Percentiles rank a stretch among this genome's conserved stretches.
These are phyloP conservation scores for Zele albiditarsus DNA, from an alignment of 2,888 invertebrate genomes.

Conservation along the genomic window DNA sequence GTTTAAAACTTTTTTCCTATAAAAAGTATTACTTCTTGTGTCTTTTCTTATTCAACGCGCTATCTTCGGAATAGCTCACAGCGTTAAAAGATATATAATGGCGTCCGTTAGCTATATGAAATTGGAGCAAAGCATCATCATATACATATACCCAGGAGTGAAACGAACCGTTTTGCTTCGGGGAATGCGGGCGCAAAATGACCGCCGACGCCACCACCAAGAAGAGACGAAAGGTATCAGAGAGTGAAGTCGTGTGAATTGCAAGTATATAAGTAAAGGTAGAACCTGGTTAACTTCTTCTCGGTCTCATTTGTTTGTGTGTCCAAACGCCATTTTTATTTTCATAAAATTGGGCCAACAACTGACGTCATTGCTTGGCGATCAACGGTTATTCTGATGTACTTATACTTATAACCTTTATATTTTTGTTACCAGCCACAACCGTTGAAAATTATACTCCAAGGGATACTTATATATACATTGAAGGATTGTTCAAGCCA, in stretches of 20 bases:
- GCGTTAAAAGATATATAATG: constrained; percentile 24
- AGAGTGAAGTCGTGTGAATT: constrained; percentile 26
- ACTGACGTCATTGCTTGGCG: neutral
- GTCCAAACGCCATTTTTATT: constrained; percentile 10
- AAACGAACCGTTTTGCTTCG: constrained; percentile 39
- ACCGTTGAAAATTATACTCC: neutral
- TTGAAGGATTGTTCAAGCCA: neutral
- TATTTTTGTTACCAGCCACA: neutral
- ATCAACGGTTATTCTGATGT: constrained; percentile 1
- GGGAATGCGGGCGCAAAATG: constrained; percentile 27
- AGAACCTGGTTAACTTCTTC: constrained; percentile 24
- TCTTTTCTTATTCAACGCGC: neutral
- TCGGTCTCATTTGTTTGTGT: neutral
- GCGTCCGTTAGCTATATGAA: constrained; percentile 46
- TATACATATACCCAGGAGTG: constrained; percentile 19
- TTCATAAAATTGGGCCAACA: constrained; percentile 28
- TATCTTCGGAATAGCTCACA: neutral
- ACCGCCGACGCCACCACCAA: neutral
- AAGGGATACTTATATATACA: neutral
- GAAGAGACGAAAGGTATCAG: neutral
- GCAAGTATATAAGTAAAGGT: constrained; percentile 13
- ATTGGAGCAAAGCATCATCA: constrained; percentile 45
- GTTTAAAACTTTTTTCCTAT: neutral
- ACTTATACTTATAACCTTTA: neutral
- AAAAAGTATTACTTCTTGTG: neutral